These are phyloP conservation scores for Drosophila paranaensis DNA, from an alignment of 2,888 invertebrate genomes.

Conservation along the genomic window DNA sequence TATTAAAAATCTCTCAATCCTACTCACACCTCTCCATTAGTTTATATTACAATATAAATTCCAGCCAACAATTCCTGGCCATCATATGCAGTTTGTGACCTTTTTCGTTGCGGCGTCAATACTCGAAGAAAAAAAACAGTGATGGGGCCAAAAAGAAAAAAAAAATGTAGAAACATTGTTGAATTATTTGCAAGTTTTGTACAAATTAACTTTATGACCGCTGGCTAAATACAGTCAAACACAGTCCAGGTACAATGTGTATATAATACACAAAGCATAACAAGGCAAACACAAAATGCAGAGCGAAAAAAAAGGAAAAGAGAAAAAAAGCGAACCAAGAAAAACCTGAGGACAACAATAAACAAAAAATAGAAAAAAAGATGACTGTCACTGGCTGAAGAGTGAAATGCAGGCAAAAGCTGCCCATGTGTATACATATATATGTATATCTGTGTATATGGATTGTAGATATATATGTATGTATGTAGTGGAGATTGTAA, in stretches of 20 bases:
- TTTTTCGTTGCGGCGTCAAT: conserved; percentile 13
- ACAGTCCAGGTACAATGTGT: conserved; percentile 70
- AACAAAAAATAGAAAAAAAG: conserved; percentile 32
- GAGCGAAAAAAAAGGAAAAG: conserved; percentile 21
- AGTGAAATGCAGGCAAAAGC: conserved; percentile 20
- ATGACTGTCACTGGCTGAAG: conserved; percentile 51
- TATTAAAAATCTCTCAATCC: background rate
- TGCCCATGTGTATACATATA: conserved; percentile 14
- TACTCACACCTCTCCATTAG: background rate
- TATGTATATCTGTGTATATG: conserved; percentile 15
- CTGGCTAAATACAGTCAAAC: conserved; percentile 77
- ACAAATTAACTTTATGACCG: conserved; percentile 81
- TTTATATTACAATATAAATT: background rate
- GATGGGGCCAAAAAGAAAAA: conserved; percentile 10
- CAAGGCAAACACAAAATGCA: conserved; percentile 73
- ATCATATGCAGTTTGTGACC: conserved; percentile 16
- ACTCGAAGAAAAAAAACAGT: background rate
- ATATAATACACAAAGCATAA: conserved; percentile 78
- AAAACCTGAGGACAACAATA: conserved; percentile 15
- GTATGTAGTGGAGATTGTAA: conserved; percentile 65
- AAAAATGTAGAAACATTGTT: conserved; percentile 50
- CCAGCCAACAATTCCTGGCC: background rate
- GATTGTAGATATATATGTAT: conserved; percentile 29
- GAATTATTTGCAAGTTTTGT: conserved; percentile 79
- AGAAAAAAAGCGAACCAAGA: conserved; percentile 16